Evolutionary conservation across 2,888 invertebrate genomes (phyloP).

Genomic region (Agonopterix heracliana): DNA sequence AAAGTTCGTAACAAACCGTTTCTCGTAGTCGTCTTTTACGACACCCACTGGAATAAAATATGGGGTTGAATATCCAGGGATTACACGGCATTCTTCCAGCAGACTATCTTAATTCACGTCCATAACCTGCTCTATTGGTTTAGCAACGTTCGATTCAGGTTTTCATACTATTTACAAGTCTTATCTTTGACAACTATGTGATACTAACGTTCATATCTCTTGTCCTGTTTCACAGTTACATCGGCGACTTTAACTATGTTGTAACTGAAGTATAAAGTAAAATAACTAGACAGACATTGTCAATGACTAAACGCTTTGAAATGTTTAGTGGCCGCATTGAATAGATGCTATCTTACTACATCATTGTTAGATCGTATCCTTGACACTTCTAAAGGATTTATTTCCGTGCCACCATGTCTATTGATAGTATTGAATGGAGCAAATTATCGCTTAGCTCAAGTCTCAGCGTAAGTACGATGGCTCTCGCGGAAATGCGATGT

Average conservation of each 20-base stretch:
- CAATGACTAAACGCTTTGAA: background rate
- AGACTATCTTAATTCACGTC: too few species aligned
- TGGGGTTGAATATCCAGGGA: background rate
- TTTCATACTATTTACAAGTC: too few species aligned
- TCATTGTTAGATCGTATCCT: constrained; percentile 1
- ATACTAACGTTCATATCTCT: too few species aligned
- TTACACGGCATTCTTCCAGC: too few species aligned
- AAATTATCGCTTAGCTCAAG: constrained; percentile 30
- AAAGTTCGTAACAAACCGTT: too few species aligned
- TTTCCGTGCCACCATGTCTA: constrained; percentile 21
- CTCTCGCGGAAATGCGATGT: constrained; percentile 35
- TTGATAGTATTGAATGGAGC: constrained; percentile 38
- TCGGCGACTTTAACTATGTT: too few species aligned
- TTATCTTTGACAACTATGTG: too few species aligned
- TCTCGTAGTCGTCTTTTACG: too few species aligned
- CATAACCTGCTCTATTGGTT: too few species aligned
- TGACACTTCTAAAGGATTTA: constrained; percentile 19
- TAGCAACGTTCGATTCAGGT: too few species aligned
- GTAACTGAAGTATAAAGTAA: background rate
- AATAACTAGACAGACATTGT: background rate
- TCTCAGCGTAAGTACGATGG: constrained; percentile 13
- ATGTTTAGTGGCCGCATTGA: background rate
- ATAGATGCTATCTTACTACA: constrained; percentile 2
- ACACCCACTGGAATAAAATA: too few species aligned
- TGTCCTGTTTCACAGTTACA: too few species aligned